phyloP scores from a whole-genome alignment of 30 jellyfish, hydroid and myxozoan genomes.

The Catostylus mosaicus region DNA sequence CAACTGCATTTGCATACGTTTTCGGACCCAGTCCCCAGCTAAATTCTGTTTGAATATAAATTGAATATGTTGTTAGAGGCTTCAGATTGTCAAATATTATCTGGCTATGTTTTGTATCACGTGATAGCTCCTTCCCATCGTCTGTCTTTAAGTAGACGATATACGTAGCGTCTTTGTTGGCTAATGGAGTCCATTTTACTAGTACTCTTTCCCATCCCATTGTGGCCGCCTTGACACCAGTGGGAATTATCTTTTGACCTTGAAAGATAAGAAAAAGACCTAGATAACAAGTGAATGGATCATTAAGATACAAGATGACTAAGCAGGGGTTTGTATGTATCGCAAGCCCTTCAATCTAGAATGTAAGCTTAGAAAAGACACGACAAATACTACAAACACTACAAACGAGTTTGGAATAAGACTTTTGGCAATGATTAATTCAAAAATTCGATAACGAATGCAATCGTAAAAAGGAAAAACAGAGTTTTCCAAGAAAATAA shows the following conservation, averaged over 20 bases:
- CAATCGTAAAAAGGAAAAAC: too few species aligned
- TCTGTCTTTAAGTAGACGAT: background rate
- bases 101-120: constrained; percentile 8
- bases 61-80: constrained; percentile 29
- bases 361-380: too few species aligned
- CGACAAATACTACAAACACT: too few species aligned
- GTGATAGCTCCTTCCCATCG: constrained; percentile 8
- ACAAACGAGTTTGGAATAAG: too few species aligned
- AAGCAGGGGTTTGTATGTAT: too few species aligned
- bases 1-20: background rate
- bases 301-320: background rate
- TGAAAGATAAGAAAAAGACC: background rate
- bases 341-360: too few species aligned
- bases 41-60: constrained; percentile 12
- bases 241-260: constrained; percentile 17
- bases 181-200: constrained; percentile 14
- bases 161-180: constrained; percentile 9
- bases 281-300: background rate
- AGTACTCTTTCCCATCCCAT: constrained; percentile 24
- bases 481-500: too few species aligned
- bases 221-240: constrained; percentile 4
- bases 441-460: too few species aligned
- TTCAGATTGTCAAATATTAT: background rate
- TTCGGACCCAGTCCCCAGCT: constrained; percentile 42
- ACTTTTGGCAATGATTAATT: too few species aligned